Evolutionary conservation across 1,140 invertebrate species (phyloP), one percentile per base, ranked within the genome.

Genomic region (Amyelois transitella): DNA sequence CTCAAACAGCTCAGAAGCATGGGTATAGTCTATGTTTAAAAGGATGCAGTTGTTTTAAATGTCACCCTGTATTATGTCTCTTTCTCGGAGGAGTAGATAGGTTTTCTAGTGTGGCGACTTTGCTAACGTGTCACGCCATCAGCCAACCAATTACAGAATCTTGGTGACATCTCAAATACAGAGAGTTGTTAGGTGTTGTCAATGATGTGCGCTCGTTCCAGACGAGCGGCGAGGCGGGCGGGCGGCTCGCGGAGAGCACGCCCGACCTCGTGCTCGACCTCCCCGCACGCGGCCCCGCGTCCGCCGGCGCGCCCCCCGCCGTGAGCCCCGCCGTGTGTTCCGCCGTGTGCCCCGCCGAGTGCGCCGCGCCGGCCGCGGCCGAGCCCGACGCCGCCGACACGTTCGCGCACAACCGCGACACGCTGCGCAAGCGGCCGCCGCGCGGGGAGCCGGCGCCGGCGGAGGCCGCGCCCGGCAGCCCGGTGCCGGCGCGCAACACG

Each of bases 261-360:
- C 96, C 96, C 0, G 96, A 97, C 83, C 87, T 97, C n/a, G 95
- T 97, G 21, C 94, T 96, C 91, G 95, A 96, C 81, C 28, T 51
- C 57, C 53, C 54, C 20, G 47, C 57, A 12, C 53, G 50, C 32
- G n/a, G 17, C n/a, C 28, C 57, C 20, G 28, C 51, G 14, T 20
- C 57, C 50, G 2, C 38, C 19, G 28, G 51, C 20, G 28, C 57
- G n/a, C 22, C 57, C 53, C 12, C 52, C 6, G 24, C 20, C 5
- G 1, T 25, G 18, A 1, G 8, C 21, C 55, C 48, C 24, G n/a
- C 38, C 19, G 45, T 51, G 12, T 24, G 49, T 20, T 24, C 55
- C 52, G 2, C 51, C 3, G 38, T 14, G 3, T 1, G 52, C 19
- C 1, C n/a, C 43, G 14, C 10, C 51, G 19, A 14, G 17, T 5